Conservation (phyloP, 92 coral and sea anemone genomes). For the Plumapathes pennacea region DNA sequence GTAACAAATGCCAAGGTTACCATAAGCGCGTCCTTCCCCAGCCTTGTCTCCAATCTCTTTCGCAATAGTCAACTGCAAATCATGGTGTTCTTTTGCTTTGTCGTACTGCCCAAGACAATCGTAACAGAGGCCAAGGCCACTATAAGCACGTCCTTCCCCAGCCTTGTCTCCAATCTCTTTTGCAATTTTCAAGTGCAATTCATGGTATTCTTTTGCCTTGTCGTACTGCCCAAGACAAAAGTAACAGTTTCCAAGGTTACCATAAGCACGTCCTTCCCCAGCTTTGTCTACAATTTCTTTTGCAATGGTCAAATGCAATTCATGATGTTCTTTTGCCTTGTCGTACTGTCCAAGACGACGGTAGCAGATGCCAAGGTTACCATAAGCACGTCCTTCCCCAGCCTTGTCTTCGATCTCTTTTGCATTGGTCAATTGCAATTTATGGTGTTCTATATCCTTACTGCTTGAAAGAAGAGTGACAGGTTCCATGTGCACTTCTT, state of each 20-base stretch:
- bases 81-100: constrained; percentile 2
- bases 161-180: not conserved
- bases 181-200: not conserved
- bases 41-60: too few relatives aligned
- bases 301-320: not conserved
- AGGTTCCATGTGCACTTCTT: too few relatives aligned
- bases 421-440: not conserved
- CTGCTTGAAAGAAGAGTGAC: too few relatives aligned
- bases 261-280: not conserved
- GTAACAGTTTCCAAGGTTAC: not conserved
- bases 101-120: constrained; percentile 3
- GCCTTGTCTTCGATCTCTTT: not conserved
- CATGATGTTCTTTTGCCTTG: not conserved
- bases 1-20: too few relatives aligned
- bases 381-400: not conserved
- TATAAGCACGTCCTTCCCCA: not conserved
- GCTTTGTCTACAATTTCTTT: not conserved
- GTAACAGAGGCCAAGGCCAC: not conserved
- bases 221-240: not conserved
- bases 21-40: too few relatives aligned
- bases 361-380: not conserved
- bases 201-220: not conserved
- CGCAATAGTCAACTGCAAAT: too few relatives aligned
- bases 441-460: constrained; percentile 3
- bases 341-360: not conserved